These are phyloP conservation scores for Tinamus guttatus DNA, from an alignment of 2,113 vertebrate species.

Conservation along the genomic window DNA sequence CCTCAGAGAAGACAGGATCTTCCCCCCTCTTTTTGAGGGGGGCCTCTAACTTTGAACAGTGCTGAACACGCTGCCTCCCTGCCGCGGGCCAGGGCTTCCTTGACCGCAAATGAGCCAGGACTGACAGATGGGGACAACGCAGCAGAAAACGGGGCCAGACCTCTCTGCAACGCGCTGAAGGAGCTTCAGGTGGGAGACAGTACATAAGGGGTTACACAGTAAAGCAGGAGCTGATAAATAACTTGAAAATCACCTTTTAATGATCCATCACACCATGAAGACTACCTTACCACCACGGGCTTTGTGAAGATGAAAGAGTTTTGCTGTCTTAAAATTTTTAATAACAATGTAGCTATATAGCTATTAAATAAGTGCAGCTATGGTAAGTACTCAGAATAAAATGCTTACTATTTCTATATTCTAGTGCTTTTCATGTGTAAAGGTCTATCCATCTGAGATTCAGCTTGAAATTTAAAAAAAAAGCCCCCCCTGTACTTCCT, in stretches of 20 bases:
- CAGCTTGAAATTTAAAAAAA: neutral
- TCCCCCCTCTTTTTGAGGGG: neutral
- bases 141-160: neutral
- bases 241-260: slow-evolving; percentile 12
- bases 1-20: neutral
- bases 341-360: neutral
- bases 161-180: neutral
- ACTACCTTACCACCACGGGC: neutral
- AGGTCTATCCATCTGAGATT: neutral
- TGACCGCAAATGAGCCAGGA: neutral
- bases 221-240: neutral
- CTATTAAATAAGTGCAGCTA: too few species aligned
- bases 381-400: neutral
- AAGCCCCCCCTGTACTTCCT: neutral
- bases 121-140: neutral
- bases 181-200: neutral
- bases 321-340: neutral
- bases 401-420: neutral
- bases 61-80: rapidly evolving
- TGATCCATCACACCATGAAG: neutral
- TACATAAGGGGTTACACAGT: neutral
- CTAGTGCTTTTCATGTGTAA: neutral
- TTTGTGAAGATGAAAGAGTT: neutral
- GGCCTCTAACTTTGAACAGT: neutral
- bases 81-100: neutral